phyloP scores from a whole-genome alignment of 1,140 invertebrate genomes.

The Oppia nitens region DNA sequence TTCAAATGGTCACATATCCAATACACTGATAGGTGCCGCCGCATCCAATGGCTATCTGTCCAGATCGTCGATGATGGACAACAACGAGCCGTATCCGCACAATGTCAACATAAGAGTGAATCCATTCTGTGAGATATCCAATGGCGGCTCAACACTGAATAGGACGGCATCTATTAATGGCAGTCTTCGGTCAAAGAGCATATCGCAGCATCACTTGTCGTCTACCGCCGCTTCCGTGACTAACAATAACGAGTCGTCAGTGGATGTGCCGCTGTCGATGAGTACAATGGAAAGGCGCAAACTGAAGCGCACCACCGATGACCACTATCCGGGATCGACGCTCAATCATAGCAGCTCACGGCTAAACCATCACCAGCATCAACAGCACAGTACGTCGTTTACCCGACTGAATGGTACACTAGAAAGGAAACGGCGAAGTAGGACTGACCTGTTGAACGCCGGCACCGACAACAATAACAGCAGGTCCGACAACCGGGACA shows the following conservation, averaged over 20 bases:
- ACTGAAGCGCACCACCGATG: background rate
- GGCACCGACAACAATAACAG: background rate
- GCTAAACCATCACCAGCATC: conserved; percentile 9
- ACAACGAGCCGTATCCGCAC: background rate
- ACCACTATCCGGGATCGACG: background rate
- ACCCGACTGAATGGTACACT: conserved; percentile 13
- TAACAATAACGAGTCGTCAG: background rate
- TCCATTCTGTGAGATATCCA: background rate
- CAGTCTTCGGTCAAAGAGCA: background rate
- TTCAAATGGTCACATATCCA: background rate
- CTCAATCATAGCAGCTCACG: background rate
- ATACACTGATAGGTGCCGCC: background rate
- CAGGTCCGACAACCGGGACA: background rate
- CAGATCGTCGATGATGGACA: background rate
- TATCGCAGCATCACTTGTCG: background rate
- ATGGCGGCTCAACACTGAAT: background rate
- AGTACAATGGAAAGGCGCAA: conserved; percentile 1
- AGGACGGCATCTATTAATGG: background rate
- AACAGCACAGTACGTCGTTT: conserved; percentile 12
- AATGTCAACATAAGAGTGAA: background rate
- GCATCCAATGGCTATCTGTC: background rate
- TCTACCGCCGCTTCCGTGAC: background rate
- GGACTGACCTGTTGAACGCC: conserved; percentile 6
- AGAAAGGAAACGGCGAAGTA: conserved; percentile 11
- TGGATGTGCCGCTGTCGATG: background rate